Evolutionary conservation across 2,113 vertebrate genomes (phyloP).

Genomic region (Turnix velox): DNA sequence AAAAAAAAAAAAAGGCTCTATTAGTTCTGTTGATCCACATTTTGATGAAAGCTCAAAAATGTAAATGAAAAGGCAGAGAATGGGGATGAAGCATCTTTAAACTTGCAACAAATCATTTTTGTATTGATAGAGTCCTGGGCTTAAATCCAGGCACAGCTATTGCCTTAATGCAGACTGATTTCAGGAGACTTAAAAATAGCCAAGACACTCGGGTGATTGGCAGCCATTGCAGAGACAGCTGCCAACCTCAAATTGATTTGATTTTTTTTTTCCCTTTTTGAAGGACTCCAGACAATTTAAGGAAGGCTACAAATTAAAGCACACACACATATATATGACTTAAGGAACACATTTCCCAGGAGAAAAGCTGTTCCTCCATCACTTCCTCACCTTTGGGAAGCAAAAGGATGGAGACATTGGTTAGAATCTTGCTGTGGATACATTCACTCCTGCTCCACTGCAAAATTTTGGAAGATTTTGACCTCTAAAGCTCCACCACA

Average conservation of each 20-base stretch:
- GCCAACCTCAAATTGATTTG: conserved; percentile 71
- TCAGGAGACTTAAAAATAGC: conserved; percentile 71
- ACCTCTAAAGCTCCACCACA: not conserved
- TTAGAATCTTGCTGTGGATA: not conserved
- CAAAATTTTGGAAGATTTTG: not conserved
- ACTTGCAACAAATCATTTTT: conserved; percentile 71
- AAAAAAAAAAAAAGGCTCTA: not conserved
- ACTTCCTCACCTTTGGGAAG: not conserved
- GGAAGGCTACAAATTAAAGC: conserved; percentile 24
- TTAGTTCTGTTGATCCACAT: conserved; percentile 22
- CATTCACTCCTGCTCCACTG: not conserved
- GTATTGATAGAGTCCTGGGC: conserved; percentile 73
- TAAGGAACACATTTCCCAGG: not conserved
- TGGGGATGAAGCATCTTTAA: conserved; percentile 64
- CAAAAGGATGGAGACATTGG: accelerated
- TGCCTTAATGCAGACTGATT: conserved; percentile 72
- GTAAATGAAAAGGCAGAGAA: conserved; percentile 65
- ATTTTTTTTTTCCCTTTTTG: conserved; percentile 42
- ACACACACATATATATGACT: not conserved
- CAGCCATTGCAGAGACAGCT: conserved; percentile 49
- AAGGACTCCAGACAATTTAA: conserved; percentile 61
- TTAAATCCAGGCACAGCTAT: conserved; percentile 66
- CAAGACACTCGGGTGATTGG: conserved; percentile 63
- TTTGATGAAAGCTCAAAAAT: conserved; percentile 56
- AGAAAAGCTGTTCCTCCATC: not conserved